Conservation (phyloP, 2,888 invertebrate species). For the Pyrrhia umbra region DNA sequence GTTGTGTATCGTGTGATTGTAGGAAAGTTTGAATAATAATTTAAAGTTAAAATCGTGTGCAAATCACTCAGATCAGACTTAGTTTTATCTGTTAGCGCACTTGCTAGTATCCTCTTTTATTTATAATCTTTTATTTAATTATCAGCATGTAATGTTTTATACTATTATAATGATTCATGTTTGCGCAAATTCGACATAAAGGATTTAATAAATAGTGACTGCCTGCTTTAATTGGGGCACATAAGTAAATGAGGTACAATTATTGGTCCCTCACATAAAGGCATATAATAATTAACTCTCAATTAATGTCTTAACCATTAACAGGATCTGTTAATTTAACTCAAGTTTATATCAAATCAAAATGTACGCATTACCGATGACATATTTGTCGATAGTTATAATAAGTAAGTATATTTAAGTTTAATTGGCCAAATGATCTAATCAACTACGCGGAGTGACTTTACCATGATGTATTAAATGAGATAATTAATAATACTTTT, state of each 20-base stretch:
- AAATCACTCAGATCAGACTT: conserved; percentile 41
- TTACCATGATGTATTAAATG: conserved; percentile 80
- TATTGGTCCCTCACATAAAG: neutral
- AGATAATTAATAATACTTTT: conserved; percentile 59
- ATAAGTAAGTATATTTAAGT: conserved; percentile 66
- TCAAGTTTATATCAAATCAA: conserved; percentile 29
- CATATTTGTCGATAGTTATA: conserved; percentile 29
- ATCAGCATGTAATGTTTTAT: conserved; percentile 25
- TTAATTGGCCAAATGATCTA: conserved; percentile 77
- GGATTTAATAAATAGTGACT: neutral
- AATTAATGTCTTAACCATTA: conserved; percentile 18
- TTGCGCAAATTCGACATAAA: conserved; percentile 17
- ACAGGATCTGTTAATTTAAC: conserved; percentile 6
- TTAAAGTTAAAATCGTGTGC: conserved; percentile 22
- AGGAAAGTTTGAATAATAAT: conserved; percentile 6
- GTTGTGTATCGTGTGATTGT: conserved; percentile 41
- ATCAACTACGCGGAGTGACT: conserved; percentile 66
- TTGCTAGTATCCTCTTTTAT: conserved; percentile 33
- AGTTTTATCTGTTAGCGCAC: conserved; percentile 34
- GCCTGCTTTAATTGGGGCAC: conserved; percentile 9
- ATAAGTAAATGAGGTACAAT: neutral
- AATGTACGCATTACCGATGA: conserved; percentile 19
- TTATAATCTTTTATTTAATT: conserved; percentile 39
- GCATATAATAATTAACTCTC: neutral
- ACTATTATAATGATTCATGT: conserved; percentile 17